Percentiles rank a stretch among this genome's conserved stretches.
Evolutionary conservation across 2,888 invertebrate species (phyloP).

Genomic region (Eumacrocentrus americanus): DNA sequence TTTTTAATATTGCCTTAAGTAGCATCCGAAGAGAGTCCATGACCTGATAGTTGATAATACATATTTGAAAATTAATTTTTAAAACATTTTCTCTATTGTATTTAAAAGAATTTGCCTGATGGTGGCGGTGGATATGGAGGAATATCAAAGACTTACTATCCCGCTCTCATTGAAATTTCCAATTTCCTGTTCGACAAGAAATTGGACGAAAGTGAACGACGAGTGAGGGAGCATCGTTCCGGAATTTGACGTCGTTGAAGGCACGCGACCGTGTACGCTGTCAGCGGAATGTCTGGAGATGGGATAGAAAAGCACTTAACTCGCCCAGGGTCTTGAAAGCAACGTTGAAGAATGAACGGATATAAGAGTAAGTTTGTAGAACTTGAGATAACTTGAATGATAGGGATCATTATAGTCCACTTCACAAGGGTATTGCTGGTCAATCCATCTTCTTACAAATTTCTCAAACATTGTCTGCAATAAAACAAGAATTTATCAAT

Average conservation of each 20-base stretch:
- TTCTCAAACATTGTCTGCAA: slow-evolving; percentile 1
- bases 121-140: no score
- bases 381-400: no score
- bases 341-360: neutral
- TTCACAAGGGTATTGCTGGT: no score
- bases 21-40: no score
- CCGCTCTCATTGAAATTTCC: slow-evolving; percentile 5
- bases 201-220: slow-evolving; percentile 23
- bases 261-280: slow-evolving; percentile 23
- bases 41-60: no score
- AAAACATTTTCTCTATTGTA: no score
- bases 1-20: neutral
- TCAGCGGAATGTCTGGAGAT: slow-evolving; percentile 24
- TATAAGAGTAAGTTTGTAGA: neutral
- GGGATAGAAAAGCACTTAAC: neutral
- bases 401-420: no score
- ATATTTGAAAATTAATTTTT: no score
- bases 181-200: slow-evolving; percentile 21
- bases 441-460: no score
- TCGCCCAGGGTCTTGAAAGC: neutral
- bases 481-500: no score
- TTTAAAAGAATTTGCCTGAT: no score
- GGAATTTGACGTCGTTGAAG: slow-evolving; percentile 12
- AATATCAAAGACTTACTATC: no score
- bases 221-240: slow-evolving; percentile 4